A percentile compares a stretch with the other conserved stretches of the same genome.
Evolutionary conservation across 2,888 invertebrate genomes (phyloP).

Genomic region (Pterostichus niger): DNA sequence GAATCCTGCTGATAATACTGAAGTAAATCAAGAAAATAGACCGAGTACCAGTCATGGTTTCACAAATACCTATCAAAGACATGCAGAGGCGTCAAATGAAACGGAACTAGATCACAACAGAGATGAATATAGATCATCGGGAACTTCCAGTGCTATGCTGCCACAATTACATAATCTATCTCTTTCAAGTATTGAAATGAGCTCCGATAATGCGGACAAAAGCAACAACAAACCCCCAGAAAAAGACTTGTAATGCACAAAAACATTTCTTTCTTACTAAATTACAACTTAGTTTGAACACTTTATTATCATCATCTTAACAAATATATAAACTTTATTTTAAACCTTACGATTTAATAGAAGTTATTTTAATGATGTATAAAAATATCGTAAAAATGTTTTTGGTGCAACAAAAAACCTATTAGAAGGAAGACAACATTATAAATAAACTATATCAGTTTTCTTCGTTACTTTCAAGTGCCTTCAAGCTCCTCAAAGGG

Average conservation of each 20-base stretch:
- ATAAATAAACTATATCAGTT: conserved; percentile 58
- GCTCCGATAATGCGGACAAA: conserved; percentile 29
- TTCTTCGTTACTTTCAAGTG: conserved; percentile 54
- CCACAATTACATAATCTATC: conserved; percentile 55
- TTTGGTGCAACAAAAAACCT: conserved; percentile 64
- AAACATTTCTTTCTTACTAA: conserved; percentile 18
- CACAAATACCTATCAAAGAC: conserved; percentile 13
- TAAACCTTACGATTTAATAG: conserved; percentile 58
- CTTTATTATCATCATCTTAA: conserved; percentile 48
- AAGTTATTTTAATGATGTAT: conserved; percentile 60
- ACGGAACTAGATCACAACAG: conserved; percentile 1
- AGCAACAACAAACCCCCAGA: conserved; percentile 47
- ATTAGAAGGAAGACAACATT: conserved; percentile 59
- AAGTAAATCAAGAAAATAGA: conserved; percentile 8
- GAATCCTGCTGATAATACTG: conserved; percentile 1
- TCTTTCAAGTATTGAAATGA: conserved; percentile 56
- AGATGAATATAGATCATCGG: conserved; percentile 52
- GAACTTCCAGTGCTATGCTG: conserved; percentile 40
- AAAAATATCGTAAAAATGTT: conserved; percentile 64
- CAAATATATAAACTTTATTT: conserved; percentile 59
- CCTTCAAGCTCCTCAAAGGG: conserved; percentile 74
- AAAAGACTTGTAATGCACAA: background rate
- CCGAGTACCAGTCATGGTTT: conserved; percentile 41
- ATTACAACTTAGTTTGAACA: conserved; percentile 54
- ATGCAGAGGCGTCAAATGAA: conserved; percentile 9